Conservation (phyloP, 1,140 invertebrate species). For the Bathynomus jamesi region DNA sequence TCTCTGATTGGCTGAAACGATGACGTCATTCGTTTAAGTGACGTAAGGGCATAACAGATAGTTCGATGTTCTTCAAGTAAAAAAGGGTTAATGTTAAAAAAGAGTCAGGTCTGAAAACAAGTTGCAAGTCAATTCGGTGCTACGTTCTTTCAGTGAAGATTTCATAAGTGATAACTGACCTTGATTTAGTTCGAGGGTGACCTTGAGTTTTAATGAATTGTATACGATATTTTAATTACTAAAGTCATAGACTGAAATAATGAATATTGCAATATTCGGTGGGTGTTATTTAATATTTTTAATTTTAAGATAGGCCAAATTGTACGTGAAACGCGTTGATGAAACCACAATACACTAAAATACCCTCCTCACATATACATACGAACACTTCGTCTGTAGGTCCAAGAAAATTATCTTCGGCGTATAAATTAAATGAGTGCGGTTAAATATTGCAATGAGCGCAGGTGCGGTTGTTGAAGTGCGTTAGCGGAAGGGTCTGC, state of each 20-base stretch:
- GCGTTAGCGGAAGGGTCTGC: background rate
- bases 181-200: background rate
- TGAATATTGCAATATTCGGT: background rate
- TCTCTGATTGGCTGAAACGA: background rate
- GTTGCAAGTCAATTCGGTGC: background rate
- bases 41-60: background rate
- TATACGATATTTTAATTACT: too few relatives aligned
- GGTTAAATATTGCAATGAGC: background rate
- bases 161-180: background rate
- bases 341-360: too few relatives aligned
- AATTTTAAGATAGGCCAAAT: too few relatives aligned
- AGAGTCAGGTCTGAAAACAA: background rate
- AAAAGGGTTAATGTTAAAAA: slow-evolving; percentile 1
- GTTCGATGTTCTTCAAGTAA: background rate
- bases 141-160: background rate
- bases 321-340: too few relatives aligned
- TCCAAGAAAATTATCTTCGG: background rate
- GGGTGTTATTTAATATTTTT: background rate
- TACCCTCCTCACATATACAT: too few relatives aligned
- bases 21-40: background rate
- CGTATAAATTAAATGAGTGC: background rate
- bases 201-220: too few relatives aligned
- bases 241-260: background rate
- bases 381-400: too few relatives aligned
- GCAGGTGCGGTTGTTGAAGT: background rate